Conservation (phyloP, 2,113 vertebrate genomes). For the Saguinus midas region DNA sequence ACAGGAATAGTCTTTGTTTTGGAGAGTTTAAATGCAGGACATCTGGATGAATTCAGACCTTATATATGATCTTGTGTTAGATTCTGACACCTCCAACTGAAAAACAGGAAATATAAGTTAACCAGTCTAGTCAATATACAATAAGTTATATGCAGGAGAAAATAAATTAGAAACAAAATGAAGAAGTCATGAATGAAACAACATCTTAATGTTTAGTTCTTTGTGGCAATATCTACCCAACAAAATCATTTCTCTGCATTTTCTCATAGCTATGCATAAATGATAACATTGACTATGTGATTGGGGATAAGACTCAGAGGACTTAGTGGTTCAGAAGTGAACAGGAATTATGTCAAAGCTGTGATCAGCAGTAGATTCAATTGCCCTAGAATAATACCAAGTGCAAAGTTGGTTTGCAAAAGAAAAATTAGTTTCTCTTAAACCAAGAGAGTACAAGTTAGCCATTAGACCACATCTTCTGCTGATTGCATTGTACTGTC, state of each 20-base stretch:
- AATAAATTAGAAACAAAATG: not conserved
- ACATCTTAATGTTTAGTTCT: not conserved
- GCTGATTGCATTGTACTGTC: not conserved
- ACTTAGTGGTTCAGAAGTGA: not conserved
- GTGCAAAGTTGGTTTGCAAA: not conserved
- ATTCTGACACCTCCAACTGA: not conserved
- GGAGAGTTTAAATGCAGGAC: not conserved
- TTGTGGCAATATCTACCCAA: not conserved
- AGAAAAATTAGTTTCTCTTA: slow-evolving; percentile 46
- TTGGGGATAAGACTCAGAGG: not conserved
- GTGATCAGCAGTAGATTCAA: not conserved
- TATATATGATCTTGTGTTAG: not conserved
- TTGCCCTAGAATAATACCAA: not conserved
- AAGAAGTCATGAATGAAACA: not conserved
- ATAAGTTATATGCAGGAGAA: not conserved
- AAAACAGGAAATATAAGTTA: not conserved
- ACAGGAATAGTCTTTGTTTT: not conserved
- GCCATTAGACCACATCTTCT: not conserved
- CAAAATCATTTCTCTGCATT: not conserved
- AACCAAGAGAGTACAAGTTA: slow-evolving; percentile 38
- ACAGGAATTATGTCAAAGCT: not conserved
- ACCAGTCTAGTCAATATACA: not conserved
- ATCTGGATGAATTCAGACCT: not conserved
- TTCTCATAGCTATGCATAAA: not conserved
- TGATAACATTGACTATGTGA: not conserved